A percentile compares a stretch with the other conserved stretches of the same genome.
Evolutionary conservation across 2,797 vertebrate species (phyloP).

Genomic region (Remorina albescens): DNA sequence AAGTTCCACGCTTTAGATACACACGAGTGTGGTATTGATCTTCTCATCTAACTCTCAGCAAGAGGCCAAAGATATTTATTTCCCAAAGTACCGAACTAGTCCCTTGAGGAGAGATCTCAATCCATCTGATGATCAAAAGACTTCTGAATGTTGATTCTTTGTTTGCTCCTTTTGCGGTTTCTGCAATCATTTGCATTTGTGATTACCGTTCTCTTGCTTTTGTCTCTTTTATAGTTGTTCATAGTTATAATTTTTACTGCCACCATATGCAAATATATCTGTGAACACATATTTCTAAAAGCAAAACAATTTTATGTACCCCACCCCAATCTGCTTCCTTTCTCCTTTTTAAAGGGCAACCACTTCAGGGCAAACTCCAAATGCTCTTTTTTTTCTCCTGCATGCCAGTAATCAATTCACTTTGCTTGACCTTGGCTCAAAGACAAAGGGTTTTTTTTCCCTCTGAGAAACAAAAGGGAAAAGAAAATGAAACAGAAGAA

Average conservation of each 20-base stretch:
- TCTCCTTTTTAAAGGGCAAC: conserved; percentile 11
- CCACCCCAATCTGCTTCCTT: neutral
- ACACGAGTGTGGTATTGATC: neutral
- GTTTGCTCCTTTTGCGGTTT: neutral
- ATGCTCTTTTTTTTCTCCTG: neutral
- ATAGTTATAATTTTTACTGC: neutral
- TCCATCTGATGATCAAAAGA: neutral
- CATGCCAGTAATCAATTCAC: conserved; percentile 36
- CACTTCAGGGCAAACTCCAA: conserved; percentile 23
- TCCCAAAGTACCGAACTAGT: neutral
- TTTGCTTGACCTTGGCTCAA: conserved; percentile 52
- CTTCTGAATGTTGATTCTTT: neutral
- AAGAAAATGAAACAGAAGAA: conserved; percentile 35
- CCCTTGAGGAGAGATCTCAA: neutral
- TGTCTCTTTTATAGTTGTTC: neutral
- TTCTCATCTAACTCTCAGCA: neutral
- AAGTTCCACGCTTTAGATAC: neutral
- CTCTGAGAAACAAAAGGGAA: conserved; percentile 28
- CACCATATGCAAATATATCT: neutral
- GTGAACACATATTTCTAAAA: neutral
- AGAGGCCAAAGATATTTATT: neutral
- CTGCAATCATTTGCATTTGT: neutral
- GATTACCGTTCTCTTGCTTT: neutral
- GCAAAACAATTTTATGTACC: neutral
- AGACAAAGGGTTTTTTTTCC: conserved; percentile 5